These are phyloP conservation scores for Epinotia nisella DNA, from an alignment of 2,888 invertebrate species.

Conservation along the genomic window DNA sequence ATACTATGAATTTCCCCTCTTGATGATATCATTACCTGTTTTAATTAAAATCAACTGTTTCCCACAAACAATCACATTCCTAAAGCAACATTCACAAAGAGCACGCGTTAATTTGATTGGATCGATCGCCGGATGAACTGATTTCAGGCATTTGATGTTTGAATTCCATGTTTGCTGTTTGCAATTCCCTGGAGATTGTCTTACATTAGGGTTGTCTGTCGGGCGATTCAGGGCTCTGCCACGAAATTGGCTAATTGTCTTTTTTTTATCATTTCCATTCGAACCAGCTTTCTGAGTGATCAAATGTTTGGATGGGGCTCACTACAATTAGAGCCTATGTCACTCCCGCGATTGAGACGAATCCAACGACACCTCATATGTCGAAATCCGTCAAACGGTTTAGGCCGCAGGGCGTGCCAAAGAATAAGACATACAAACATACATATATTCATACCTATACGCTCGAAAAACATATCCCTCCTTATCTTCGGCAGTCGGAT, in stretches of 20 bases:
- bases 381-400: too few species aligned
- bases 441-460: too few species aligned
- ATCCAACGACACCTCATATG: too few species aligned
- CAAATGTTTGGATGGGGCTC: too few species aligned
- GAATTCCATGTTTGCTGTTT: constrained; percentile 32
- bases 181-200: constrained; percentile 26
- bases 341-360: too few species aligned
- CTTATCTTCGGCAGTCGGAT: too few species aligned
- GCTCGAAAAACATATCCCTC: too few species aligned
- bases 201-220: constrained; percentile 3
- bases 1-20: background rate
- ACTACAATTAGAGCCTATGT: too few species aligned
- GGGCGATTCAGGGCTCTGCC: background rate
- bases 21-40: background rate
- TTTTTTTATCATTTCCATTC: too few species aligned
- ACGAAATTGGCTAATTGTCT: background rate
- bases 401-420: too few species aligned
- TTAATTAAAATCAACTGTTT: constrained; percentile 14
- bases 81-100: constrained; percentile 35
- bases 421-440: too few species aligned
- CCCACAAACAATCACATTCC: constrained; percentile 2
- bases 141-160: constrained; percentile 28
- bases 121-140: constrained; percentile 24
- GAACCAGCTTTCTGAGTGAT: too few species aligned
- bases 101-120: constrained; percentile 34